Conservation (phyloP, 2,888 invertebrate genomes). For the Muscina levida region DNA sequence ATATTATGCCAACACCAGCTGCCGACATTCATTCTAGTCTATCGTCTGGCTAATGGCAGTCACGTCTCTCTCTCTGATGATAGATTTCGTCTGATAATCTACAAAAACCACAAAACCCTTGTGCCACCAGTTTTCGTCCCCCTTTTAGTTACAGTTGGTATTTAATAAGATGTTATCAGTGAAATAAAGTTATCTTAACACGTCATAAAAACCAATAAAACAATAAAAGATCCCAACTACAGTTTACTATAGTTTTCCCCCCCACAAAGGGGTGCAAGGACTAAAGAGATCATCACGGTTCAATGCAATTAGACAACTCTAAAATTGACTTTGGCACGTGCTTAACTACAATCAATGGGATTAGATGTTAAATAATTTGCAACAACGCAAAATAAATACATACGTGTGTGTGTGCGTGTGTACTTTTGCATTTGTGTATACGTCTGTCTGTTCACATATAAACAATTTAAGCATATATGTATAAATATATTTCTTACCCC, state of each 20-base stretch:
- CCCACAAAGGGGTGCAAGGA: too few relatives aligned
- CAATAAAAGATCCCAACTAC: too few relatives aligned
- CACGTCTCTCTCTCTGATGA: conserved; percentile 5
- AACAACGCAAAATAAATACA: conserved; percentile 14
- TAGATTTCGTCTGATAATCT: conserved; percentile 11
- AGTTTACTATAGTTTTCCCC: too few relatives aligned
- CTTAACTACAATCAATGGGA: conserved; percentile 21
- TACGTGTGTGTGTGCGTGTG: too few relatives aligned
- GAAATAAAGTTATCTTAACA: conserved; percentile 20
- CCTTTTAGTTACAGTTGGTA: not conserved
- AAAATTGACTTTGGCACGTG: conserved; percentile 39
- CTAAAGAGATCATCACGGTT: not conserved
- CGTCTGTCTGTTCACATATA: not conserved
- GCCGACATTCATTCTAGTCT: not conserved
- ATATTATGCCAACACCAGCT: not conserved
- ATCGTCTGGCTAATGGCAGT: not conserved
- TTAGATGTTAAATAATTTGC: conserved; percentile 30
- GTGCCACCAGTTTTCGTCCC: not conserved
- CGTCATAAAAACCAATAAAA: conserved; percentile 33
- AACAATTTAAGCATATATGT: too few relatives aligned
- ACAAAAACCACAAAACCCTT: not conserved
- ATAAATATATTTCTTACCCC: too few relatives aligned
- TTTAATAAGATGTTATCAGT: not conserved
- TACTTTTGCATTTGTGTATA: not conserved
- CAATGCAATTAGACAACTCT: conserved; percentile 27